Evolutionary conservation across 1,140 invertebrate genomes (phyloP).

Genomic region (Nasonia vitripennis): DNA sequence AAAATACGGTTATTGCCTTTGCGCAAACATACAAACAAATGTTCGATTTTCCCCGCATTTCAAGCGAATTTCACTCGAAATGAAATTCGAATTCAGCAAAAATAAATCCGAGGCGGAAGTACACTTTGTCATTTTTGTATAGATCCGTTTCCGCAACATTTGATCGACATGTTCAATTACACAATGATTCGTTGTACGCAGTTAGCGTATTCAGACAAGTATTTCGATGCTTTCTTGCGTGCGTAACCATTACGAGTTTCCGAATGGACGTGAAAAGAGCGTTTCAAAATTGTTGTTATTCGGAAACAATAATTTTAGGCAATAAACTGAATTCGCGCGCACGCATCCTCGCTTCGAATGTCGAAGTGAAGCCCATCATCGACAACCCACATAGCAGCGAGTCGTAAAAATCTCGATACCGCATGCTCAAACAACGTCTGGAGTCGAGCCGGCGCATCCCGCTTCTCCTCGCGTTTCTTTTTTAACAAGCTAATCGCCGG

Average conservation of each 20-base stretch:
- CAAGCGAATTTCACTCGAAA: neutral
- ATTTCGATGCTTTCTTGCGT: no score
- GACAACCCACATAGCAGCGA: neutral
- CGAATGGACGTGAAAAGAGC: no score
- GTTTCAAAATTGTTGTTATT: no score
- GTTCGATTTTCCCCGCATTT: neutral
- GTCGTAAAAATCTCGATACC: neutral
- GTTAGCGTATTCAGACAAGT: no score
- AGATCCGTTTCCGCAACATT: no score
- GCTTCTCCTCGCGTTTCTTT: constrained; percentile 7
- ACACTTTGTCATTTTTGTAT: neutral
- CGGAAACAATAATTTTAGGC: no score
- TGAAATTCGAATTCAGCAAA: neutral
- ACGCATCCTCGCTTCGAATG: no score
- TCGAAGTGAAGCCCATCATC: no score
- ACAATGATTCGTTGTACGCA: no score
- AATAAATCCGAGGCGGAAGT: neutral
- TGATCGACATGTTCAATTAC: neutral
- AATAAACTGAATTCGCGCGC: no score
- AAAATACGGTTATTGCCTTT: neutral
- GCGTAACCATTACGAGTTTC: no score
- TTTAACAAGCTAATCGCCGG: constrained; percentile 35
- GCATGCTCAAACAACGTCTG: neutral
- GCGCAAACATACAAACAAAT: neutral
- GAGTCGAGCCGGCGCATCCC: no score